Conservation (phyloP, 2,113 vertebrate species). For the Genyomyrus donnyi region DNA sequence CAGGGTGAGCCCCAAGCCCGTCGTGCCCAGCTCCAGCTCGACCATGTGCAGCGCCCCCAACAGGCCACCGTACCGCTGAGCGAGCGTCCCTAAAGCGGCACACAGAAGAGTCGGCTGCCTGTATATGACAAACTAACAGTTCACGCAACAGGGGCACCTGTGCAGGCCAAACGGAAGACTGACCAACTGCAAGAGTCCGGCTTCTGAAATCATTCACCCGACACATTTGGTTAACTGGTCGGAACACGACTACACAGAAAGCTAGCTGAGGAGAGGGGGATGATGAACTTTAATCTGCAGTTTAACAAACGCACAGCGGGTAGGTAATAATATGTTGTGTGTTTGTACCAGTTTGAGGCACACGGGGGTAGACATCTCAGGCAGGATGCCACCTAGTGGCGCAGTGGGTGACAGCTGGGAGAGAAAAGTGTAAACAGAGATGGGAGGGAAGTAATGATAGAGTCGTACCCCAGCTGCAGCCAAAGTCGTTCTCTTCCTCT, state of each 20-base stretch:
- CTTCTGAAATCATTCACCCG: background rate
- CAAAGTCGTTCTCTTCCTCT: slow-evolving; percentile 55
- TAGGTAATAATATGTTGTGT: background rate
- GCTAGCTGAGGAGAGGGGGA: background rate
- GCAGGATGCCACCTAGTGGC: background rate
- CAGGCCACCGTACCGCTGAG: slow-evolving; percentile 79
- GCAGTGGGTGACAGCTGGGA: background rate
- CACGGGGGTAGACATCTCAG: background rate
- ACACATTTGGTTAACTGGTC: background rate
- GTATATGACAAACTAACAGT: background rate
- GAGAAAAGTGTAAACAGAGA: background rate
- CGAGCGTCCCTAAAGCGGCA: slow-evolving; percentile 67
- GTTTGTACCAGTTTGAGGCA: background rate
- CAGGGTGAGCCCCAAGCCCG: slow-evolving; percentile 81
- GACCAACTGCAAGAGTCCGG: background rate
- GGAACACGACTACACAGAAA: background rate
- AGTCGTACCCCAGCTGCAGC: slow-evolving; percentile 68
- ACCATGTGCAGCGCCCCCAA: slow-evolving; percentile 80
- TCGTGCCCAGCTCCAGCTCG: slow-evolving; percentile 79
- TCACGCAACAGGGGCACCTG: background rate
- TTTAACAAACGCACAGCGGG: background rate
- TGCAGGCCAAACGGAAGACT: background rate
- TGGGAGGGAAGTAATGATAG: background rate
- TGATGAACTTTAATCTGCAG: background rate
- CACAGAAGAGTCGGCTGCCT: background rate